A percentile compares a stretch with the other conserved stretches of the same genome.
phyloP scores from a whole-genome alignment of 2,888 invertebrate genomes.

The Ophion costatus region DNA sequence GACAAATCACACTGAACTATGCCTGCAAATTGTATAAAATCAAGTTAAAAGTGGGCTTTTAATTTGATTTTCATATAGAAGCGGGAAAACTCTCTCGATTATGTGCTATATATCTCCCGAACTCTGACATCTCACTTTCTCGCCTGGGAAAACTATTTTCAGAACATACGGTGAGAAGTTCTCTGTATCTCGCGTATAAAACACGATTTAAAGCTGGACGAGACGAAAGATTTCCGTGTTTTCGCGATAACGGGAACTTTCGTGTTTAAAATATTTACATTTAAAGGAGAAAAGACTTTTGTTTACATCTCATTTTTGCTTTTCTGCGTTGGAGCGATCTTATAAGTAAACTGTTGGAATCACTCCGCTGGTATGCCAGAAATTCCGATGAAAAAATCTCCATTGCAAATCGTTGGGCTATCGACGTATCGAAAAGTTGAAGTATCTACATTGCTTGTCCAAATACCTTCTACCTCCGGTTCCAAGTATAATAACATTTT shows the following conservation, averaged over 20 bases:
- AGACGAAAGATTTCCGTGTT: neutral
- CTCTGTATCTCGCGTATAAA: neutral
- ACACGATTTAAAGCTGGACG: neutral
- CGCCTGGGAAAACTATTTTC: neutral
- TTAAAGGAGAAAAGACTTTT: no score
- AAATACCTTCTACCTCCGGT: no score
- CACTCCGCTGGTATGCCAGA: no score
- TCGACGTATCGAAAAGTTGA: no score
- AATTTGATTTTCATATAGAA: slow-evolving; percentile 43
- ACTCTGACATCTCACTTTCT: slow-evolving; percentile 5
- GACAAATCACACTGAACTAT: slow-evolving; percentile 40
- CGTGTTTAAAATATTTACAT: no score
- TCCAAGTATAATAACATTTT: no score
- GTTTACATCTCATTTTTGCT: no score
- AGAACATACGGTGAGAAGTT: slow-evolving; percentile 3
- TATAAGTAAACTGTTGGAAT: no score
- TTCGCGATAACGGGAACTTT: slow-evolving; percentile 9
- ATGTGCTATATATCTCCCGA: neutral
- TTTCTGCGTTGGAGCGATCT: no score
- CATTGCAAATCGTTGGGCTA: no score
- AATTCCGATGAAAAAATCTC: no score
- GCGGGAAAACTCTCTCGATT: slow-evolving; percentile 34
- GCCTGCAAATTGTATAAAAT: slow-evolving; percentile 52
- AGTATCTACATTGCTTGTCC: no score
- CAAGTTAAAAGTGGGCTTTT: slow-evolving; percentile 56